Base-by-base conservation (phyloP, 2,113 vertebrate species). In the Bufo bufo region DNA sequence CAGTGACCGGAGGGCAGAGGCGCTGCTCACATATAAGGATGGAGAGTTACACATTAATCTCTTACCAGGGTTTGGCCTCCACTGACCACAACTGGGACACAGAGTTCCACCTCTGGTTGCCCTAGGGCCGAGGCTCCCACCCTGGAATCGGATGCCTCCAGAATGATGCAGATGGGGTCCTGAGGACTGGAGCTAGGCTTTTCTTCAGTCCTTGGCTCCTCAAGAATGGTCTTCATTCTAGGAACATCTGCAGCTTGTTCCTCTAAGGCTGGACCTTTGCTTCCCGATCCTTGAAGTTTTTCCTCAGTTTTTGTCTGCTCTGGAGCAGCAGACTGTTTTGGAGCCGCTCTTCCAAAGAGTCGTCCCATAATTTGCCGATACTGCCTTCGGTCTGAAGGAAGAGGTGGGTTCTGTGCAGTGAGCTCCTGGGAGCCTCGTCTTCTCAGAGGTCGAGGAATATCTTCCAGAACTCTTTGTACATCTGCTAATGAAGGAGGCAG, bases 381-480 rank as follows among this genome's bases (percentile, higher is more conserved):
- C 84, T 96, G 96, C 88, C 95, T 96, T 10, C 95, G 94, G 89
- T 96, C 94, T 49, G 94, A 91, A 0, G 92, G 91, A 0, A 93
- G 93, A 78, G 93, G 66, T 6, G 82, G 91, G 45, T 89, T 92
- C 0, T 91, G 84, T 0, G 93, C 93, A 1, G 93, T 93, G 45
- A 93, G 92, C 20, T 97, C 96, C 86, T 94, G 92, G 11, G 97
- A 97, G 13, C 96, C 95, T 0, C 96, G 93, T 82, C 94, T 96
- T 77, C 97, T 97, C 77, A 98, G 95, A 0, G 97, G 95, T 2
- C 97, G 93, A 0, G 97, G 97, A 82, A 98, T 96, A 89, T 97
- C 96, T 0, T 96, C 94, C 52, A 97, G 93, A n/a, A 97, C 93
- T 0, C 95, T 94, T 0, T 97, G 93, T 78, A 98, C 88, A 86